Evolutionary conservation across 2,797 vertebrate genomes (phyloP).

Genomic region (Thamnophis elegans): DNA sequence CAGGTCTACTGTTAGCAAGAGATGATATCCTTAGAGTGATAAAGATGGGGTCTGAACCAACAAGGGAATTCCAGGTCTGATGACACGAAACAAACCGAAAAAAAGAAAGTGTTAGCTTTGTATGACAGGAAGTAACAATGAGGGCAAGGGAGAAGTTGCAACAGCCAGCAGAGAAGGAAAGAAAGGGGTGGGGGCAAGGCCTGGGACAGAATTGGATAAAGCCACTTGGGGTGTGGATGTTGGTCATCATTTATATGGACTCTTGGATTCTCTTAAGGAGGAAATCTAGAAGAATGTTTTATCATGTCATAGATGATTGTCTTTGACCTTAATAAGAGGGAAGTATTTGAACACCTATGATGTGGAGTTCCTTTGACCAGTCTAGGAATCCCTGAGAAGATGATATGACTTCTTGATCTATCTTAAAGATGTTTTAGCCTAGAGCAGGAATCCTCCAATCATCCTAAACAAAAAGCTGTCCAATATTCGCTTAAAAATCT

Average conservation of each 20-base stretch:
- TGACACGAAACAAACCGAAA: background rate
- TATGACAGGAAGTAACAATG: background rate
- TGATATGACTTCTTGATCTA: background rate
- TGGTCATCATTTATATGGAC: background rate
- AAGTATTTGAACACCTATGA: background rate
- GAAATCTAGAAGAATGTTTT: background rate
- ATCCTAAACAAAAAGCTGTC: background rate
- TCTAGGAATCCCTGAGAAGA: background rate
- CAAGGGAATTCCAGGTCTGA: background rate
- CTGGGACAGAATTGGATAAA: background rate
- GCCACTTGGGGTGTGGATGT: background rate
- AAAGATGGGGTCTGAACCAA: background rate
- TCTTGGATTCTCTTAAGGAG: background rate
- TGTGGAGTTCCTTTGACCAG: background rate
- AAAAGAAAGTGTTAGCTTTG: background rate
- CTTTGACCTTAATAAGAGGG: background rate
- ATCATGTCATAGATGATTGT: background rate
- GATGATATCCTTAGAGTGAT: background rate
- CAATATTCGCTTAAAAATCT: background rate
- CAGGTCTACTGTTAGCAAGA: background rate
- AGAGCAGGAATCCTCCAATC: background rate
- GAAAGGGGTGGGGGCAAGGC: background rate
- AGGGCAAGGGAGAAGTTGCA: background rate
- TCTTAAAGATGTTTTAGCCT: background rate
- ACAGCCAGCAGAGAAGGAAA: background rate